Conservation (phyloP, 1,140 invertebrate species). For the Heterodera carotae region DNA sequence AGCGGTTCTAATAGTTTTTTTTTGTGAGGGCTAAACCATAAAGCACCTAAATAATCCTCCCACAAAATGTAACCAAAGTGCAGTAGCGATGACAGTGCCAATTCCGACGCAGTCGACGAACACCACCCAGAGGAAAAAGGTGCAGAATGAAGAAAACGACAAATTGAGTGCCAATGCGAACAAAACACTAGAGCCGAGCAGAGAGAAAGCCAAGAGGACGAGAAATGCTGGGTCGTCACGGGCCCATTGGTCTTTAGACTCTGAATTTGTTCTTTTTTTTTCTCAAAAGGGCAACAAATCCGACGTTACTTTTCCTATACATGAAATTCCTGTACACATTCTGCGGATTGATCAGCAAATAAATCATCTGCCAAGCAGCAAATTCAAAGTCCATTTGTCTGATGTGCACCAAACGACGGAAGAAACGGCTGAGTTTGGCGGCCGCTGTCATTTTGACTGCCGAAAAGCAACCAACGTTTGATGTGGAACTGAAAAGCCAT, state of each 20-base stretch:
- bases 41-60: no score
- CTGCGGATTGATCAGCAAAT: conserved; percentile 89
- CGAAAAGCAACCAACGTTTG: conserved; percentile 62
- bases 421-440: conserved; percentile 59
- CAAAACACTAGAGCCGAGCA: conserved; percentile 84
- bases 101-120: conserved; percentile 90
- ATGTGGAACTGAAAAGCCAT: conserved; percentile 36
- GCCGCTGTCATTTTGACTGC: conserved; percentile 62
- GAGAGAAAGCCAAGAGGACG: conserved; percentile 82
- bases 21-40: no score
- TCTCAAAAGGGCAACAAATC: neutral
- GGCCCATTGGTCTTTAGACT: conserved; percentile 97
- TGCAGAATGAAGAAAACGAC: conserved; percentile 76
- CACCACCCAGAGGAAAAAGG: conserved; percentile 86
- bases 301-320: conserved; percentile 90
- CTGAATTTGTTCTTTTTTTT: conserved; percentile 67
- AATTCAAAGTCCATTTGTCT: conserved; percentile 99
- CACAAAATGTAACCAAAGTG: conserved; percentile 76
- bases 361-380: conserved; percentile 97
- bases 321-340: conserved; percentile 96
- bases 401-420: conserved; percentile 85
- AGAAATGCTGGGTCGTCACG: conserved; percentile 98
- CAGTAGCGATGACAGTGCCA: conserved; percentile 83
- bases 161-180: conserved; percentile 82
- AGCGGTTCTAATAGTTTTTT: no score